Evolutionary conservation across 1,140 invertebrate species (phyloP), one percentile per base, ranked within the genome.

Genomic region (Drosophila ercepeae): DNA sequence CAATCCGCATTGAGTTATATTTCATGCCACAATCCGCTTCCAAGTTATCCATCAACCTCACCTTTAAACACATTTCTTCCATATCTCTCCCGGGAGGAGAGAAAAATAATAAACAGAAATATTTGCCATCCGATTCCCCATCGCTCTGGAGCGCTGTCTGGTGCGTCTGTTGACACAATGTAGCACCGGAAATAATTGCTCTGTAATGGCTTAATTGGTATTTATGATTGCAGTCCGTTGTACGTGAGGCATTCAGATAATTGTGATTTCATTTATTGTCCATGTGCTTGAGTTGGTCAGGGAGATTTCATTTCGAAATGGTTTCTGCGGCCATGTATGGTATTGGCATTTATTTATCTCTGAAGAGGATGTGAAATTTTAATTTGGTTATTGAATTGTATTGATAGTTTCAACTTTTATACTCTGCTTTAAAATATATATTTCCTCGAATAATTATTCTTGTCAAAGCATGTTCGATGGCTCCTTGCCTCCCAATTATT

Each of bases 121-220:
- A 52, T 44, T 75, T 59, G 74, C 52, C 48, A 61, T 57, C 51
- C 45, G 50, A 73, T 78, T 61, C 67, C 57, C 29, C 55, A 49
- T 23, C 53, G 46, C 23, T 32, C 44, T n/a, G n/a, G n/a, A n/a
- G n/a, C n/a, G n/a, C n/a, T n/a, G n/a, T n/a, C n/a, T n/a, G 18
- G 49, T 61, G 53, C 45, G 54, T 25, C 29, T 67, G 73, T 69
- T 74, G 63, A 68, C 57, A 64, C 60, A 53, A 53, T 50, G 42
- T 34, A 60, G 52, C 48, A 29, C 57, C 61, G 27, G 70, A 78
- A 79, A 75, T 69, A 81, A 81, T 63, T 77, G 68, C 76, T 57
- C 36, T 74, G 81, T 86, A 86, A 86, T 86, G 63, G 72, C 76
- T 82, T 86, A 86, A 86, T 86, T 86, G 81, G 77, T 88, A 86